Conservation (phyloP, 1,140 invertebrate species). For the Zaprionus capensis region DNA sequence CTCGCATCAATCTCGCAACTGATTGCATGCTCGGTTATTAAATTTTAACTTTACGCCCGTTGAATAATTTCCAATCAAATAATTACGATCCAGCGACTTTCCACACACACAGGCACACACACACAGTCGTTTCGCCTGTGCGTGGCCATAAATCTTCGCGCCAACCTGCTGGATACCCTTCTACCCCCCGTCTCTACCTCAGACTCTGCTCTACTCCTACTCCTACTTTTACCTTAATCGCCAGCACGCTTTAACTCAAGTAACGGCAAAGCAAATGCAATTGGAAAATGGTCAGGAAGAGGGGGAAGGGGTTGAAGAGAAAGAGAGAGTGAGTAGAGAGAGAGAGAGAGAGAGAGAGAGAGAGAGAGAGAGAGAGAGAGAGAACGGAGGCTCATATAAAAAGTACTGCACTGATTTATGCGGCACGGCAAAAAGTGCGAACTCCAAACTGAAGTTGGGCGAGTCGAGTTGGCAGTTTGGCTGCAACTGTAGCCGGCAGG, state of each 20-base stretch:
- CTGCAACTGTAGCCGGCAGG: slow-evolving; percentile 24
- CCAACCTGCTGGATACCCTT: slow-evolving; percentile 44
- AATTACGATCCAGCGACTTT: slow-evolving; percentile 54
- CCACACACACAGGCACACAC: slow-evolving; percentile 6
- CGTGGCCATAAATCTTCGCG: slow-evolving; percentile 55
- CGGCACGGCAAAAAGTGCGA: slow-evolving; percentile 52
- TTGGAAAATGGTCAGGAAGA: slow-evolving; percentile 23
- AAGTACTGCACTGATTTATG: slow-evolving; percentile 64
- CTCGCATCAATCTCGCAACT: slow-evolving; percentile 46
- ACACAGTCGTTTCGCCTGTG: slow-evolving; percentile 12
- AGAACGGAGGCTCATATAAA: neutral
- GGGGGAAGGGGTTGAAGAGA: neutral
- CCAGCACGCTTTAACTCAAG: slow-evolving; percentile 52
- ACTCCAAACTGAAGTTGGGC: slow-evolving; percentile 47
- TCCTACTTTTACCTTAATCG: slow-evolving; percentile 30
- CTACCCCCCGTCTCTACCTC: neutral
- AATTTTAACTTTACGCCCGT: slow-evolving; percentile 61
- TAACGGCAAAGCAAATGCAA: slow-evolving; percentile 56
- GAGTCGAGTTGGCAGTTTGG: slow-evolving; percentile 30
- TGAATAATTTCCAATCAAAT: slow-evolving; percentile 68
- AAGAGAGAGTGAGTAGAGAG: neutral
- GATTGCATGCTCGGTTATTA: slow-evolving; percentile 53
- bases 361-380: too few species aligned
- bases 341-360: too few species aligned
- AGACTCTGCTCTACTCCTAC: neutral